These are phyloP conservation scores for Chinchilla lanigera DNA, from an alignment of 2,113 vertebrate genomes.

Conservation along the genomic window DNA sequence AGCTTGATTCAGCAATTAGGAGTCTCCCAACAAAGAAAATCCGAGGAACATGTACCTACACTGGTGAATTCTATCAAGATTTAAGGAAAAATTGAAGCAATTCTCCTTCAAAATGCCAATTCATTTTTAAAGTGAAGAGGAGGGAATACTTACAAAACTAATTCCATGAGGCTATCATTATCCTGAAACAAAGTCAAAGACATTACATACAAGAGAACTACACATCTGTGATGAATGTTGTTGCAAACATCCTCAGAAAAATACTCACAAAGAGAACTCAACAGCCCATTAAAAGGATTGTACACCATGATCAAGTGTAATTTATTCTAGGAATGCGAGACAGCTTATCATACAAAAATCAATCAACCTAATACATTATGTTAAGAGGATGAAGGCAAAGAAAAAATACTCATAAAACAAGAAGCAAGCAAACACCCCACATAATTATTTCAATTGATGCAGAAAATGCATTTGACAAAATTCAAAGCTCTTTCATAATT, in stretches of 20 bases:
- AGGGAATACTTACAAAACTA: neutral
- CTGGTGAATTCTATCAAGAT: neutral
- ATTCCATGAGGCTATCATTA: neutral
- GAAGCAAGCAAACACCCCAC: neutral
- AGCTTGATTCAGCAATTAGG: neutral
- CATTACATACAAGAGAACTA: neutral
- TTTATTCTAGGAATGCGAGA: neutral
- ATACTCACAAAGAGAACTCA: neutral
- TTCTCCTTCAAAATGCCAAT: neutral
- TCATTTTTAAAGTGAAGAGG: neutral
- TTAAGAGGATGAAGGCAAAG: neutral
- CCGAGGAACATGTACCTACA: neutral
- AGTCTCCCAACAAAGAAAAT: neutral
- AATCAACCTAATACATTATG: neutral
- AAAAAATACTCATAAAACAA: neutral
- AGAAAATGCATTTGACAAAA: neutral
- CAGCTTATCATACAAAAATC: neutral
- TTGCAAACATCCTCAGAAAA: neutral
- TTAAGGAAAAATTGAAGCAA: neutral
- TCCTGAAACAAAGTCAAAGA: neutral
- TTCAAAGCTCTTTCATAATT: neutral
- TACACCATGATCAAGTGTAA: neutral
- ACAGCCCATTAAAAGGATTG: neutral
- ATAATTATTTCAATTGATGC: neutral
- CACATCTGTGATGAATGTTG: neutral